Evolutionary conservation across 2,888 invertebrate species (phyloP).

Genomic region (Tiliacea aurago): DNA sequence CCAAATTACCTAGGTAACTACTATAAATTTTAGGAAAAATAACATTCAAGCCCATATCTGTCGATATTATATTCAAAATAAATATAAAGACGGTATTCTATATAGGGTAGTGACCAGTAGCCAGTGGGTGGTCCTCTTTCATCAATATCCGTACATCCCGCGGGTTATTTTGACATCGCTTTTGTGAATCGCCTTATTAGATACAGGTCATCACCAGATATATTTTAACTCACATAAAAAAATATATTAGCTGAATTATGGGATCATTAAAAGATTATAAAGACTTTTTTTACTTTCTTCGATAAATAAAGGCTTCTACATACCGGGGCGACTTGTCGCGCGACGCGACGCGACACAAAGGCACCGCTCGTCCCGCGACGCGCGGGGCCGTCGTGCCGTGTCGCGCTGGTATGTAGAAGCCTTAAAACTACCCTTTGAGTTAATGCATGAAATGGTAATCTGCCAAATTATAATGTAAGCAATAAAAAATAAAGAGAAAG

Average conservation of each 20-base stretch:
- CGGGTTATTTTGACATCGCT: slow-evolving; percentile 62
- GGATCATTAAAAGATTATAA: slow-evolving; percentile 19
- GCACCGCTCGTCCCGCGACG: too few relatives aligned
- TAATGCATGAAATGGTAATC: neutral
- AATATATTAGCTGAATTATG: slow-evolving; percentile 68
- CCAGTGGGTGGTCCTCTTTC: slow-evolving; percentile 30
- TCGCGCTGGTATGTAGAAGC: too few relatives aligned
- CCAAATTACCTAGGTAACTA: too few relatives aligned
- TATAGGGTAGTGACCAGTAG: slow-evolving; percentile 3
- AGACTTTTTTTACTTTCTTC: neutral
- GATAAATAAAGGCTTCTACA: neutral
- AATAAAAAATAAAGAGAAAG: too few relatives aligned
- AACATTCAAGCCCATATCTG: neutral
- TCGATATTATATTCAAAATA: slow-evolving; percentile 35
- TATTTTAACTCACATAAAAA: slow-evolving; percentile 55
- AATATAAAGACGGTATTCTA: slow-evolving; percentile 39
- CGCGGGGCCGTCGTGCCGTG: too few relatives aligned
- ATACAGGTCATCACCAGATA: slow-evolving; percentile 62
- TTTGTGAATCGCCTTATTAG: slow-evolving; percentile 60
- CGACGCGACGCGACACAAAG: too few relatives aligned
- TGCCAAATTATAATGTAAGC: too few relatives aligned
- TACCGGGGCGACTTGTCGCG: too few relatives aligned
- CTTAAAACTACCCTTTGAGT: too few relatives aligned
- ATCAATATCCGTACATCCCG: slow-evolving; percentile 66
- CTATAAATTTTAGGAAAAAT: too few relatives aligned